These are phyloP conservation scores for Hydractinia symbiolongicarpus DNA, from an alignment of 30 jellyfish, hydroid and myxozoan genomes.

Conservation along the genomic window DNA sequence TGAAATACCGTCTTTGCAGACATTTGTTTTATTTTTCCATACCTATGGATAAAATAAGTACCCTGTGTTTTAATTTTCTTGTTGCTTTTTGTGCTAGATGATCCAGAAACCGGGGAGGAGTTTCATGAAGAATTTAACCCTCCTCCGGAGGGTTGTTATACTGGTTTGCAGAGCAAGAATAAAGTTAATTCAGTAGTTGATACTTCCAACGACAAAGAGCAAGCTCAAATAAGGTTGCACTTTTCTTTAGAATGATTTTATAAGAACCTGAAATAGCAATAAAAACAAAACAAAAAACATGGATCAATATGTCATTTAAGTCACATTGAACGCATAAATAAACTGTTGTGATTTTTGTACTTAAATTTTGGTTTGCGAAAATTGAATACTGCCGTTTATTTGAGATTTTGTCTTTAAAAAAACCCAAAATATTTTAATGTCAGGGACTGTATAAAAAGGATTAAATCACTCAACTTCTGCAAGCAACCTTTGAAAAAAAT, in stretches of 20 bases:
- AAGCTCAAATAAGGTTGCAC: slow-evolving; percentile 69
- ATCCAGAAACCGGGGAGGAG: slow-evolving; percentile 44
- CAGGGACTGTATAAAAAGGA: too few relatives aligned
- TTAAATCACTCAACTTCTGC: too few relatives aligned
- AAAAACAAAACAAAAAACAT: not conserved
- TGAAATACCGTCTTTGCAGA: too few relatives aligned
- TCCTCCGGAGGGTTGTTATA: slow-evolving; percentile 79
- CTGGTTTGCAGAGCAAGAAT: slow-evolving; percentile 56
- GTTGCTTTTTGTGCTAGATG: slow-evolving; percentile 12
- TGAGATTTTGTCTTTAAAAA: not conserved
- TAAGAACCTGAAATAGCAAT: not conserved
- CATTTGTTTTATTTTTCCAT: too few relatives aligned
- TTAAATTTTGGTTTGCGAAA: not conserved
- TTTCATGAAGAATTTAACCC: slow-evolving; percentile 87
- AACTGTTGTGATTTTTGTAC: too few relatives aligned
- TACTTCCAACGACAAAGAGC: slow-evolving; percentile 81
- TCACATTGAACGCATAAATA: too few relatives aligned
- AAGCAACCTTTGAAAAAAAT: not conserved
- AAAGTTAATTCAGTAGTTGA: slow-evolving; percentile 61
- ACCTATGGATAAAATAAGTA: too few relatives aligned
- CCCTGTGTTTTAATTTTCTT: not conserved
- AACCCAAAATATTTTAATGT: too few relatives aligned
- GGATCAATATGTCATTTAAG: not conserved
- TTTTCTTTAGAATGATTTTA: not conserved
- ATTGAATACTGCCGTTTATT: not conserved